phyloP scores from a whole-genome alignment of 2,113 vertebrate genomes.

The Elephas maximus region DNA sequence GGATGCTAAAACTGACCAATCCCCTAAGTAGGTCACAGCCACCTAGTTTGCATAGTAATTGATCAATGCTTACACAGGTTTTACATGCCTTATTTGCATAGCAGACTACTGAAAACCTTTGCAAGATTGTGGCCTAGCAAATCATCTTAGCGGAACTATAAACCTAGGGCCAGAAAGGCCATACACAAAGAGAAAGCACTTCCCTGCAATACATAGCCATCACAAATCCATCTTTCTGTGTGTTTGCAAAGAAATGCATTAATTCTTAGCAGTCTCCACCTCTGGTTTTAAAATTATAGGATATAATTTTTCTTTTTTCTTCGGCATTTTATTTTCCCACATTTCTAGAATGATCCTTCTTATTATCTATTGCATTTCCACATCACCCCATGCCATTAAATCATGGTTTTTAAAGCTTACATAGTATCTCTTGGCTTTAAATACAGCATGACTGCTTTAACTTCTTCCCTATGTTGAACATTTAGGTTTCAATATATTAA shows the following conservation, averaged over 20 bases:
- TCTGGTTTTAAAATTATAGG: background rate
- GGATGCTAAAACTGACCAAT: too few species aligned
- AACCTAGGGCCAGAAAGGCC: too few species aligned
- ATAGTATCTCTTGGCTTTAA: background rate
- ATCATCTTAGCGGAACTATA: too few species aligned
- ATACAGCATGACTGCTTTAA: background rate
- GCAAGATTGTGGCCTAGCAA: too few species aligned
- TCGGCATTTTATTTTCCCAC: background rate
- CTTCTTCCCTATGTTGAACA: background rate
- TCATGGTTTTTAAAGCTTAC: constrained; percentile 33
- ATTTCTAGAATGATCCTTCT: background rate
- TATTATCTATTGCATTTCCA: background rate
- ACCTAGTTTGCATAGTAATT: too few species aligned
- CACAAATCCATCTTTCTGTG: background rate
- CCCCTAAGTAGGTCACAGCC: too few species aligned
- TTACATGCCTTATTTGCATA: too few species aligned
- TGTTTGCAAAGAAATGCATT: background rate
- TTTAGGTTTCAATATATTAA: background rate
- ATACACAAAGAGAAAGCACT: too few species aligned
- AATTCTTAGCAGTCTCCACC: background rate
- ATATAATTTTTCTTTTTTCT: background rate
- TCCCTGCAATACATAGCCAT: background rate
- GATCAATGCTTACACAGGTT: too few species aligned
- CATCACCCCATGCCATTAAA: background rate
- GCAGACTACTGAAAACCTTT: too few species aligned